These are phyloP conservation scores for Hycleus cichorii DNA, from an alignment of 1,140 invertebrate genomes.

Conservation along the genomic window DNA sequence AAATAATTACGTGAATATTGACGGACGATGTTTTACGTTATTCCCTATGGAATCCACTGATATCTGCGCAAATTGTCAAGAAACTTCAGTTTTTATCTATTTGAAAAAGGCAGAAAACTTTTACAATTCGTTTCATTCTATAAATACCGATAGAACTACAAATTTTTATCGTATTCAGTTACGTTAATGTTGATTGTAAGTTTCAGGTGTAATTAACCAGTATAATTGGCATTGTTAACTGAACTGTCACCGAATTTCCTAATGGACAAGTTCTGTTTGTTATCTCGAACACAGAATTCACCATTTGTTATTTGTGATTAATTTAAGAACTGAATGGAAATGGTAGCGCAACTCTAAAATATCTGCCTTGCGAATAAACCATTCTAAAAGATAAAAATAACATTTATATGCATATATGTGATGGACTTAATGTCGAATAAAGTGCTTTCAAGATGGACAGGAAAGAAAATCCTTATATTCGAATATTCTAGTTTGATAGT, in stretches of 20 bases:
- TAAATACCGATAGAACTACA: no score
- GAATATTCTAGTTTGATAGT: no score
- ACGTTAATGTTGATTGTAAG: not conserved
- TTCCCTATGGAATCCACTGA: conserved; percentile 18
- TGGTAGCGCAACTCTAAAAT: no score
- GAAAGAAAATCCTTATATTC: no score
- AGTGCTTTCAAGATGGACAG: no score
- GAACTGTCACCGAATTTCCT: conserved; percentile 1
- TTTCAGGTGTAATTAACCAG: conserved; percentile 10
- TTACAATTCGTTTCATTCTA: no score
- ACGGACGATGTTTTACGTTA: conserved; percentile 16
- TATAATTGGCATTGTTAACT: not conserved
- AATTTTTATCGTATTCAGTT: no score
- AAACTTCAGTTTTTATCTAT: not conserved
- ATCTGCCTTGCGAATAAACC: no score
- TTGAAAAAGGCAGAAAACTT: no score
- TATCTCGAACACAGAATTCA: conserved; percentile 1
- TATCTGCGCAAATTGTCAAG: conserved; percentile 17
- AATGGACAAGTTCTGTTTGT: conserved; percentile 15
- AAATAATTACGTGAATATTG: conserved; percentile 24
- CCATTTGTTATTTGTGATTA: not conserved
- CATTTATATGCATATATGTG: no score
- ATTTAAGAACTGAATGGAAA: not conserved
- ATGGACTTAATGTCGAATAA: no score
- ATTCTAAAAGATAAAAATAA: no score